These are phyloP conservation scores for Meloe dianella DNA, from an alignment of 2,888 invertebrate species.

Conservation along the genomic window DNA sequence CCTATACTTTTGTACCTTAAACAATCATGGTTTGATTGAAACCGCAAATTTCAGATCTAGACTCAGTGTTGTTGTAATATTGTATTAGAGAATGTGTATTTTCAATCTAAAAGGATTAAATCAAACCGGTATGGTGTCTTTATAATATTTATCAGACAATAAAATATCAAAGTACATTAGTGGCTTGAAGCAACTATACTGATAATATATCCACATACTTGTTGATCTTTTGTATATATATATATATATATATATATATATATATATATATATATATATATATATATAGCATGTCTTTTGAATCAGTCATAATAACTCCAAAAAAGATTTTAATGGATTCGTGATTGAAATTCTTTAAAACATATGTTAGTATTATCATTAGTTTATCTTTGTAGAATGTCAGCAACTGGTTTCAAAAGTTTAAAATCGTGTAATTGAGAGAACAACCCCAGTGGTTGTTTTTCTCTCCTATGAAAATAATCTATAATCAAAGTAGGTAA, in stretches of 20 bases:
- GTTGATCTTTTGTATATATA: conserved; percentile 3
- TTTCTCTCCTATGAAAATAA: background rate
- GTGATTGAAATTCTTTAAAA: conserved; percentile 17
- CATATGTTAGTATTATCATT: conserved; percentile 2
- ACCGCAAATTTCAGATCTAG: background rate
- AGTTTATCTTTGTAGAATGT: background rate
- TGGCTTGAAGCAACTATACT: background rate
- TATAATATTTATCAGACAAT: conserved; percentile 7
- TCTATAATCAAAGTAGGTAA: background rate
- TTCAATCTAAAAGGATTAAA: background rate
- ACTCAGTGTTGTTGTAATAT: background rate
- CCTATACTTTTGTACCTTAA: background rate
- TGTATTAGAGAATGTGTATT: background rate
- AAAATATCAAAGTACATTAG: conserved; percentile 3
- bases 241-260: no score
- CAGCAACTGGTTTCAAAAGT: conserved; percentile 9
- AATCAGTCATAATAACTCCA: background rate
- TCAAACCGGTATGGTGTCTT: background rate
- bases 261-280: no score
- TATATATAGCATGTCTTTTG: background rate
- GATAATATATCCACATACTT: background rate
- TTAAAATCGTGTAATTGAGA: conserved; percentile 1
- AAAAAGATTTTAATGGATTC: conserved; percentile 23
- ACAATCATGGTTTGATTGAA: conserved; percentile 5
- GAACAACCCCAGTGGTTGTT: background rate